Evolutionary conservation across 2,888 invertebrate species (phyloP), one percentile per base, ranked within the genome.

Genomic region (Lasioglossum figueresi): DNA sequence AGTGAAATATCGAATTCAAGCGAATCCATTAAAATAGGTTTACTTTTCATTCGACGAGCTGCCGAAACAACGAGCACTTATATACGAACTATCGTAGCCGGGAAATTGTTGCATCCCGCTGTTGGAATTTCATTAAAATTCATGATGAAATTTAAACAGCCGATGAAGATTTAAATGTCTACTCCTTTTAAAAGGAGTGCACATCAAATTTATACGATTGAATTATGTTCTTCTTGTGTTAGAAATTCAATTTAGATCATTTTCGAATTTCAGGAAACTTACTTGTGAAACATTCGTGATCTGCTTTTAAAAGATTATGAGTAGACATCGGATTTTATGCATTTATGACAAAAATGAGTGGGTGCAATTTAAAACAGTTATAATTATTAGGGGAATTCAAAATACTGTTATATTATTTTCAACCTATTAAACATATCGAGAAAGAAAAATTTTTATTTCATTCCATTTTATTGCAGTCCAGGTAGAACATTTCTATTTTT

Each of bases 11-110:
- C 78, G 40, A 71, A 82, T 87, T 75, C 59, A 70, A 56, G 70
- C 77, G 78, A 77, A 80, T 89, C 87, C 76, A 84, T 85, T 87
- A 85, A 76, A 83, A 85, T 56, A 16, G 43, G 79, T 85, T 88
- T 85, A 59, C 83, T 82, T 85, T 80, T 16, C 56, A 19, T 59
- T 56, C 78, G 37, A 27, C 68, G 23, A 71, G 34, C 74, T 52
- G 82, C 82, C 77, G 85, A 80, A 82, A 77, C 79, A 82, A 79
- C 37, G 79, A 81, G 40, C 63, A 74, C 83, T 79, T 80, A 80
- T 43, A n/a, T 70, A 76, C 73, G 70, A 76, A 48, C 66, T 31
- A 78, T 79, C 31, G 37, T 16, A 27, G 37, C 16, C n/a, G n/a
- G 82, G 12, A 76, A 72, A 66, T 71, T 31, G 34, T 48, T 68